Evolutionary conservation across 2,797 vertebrate genomes (phyloP), one percentile per base, ranked within the genome.

Genomic region (Pseudomugil tenellus): DNA sequence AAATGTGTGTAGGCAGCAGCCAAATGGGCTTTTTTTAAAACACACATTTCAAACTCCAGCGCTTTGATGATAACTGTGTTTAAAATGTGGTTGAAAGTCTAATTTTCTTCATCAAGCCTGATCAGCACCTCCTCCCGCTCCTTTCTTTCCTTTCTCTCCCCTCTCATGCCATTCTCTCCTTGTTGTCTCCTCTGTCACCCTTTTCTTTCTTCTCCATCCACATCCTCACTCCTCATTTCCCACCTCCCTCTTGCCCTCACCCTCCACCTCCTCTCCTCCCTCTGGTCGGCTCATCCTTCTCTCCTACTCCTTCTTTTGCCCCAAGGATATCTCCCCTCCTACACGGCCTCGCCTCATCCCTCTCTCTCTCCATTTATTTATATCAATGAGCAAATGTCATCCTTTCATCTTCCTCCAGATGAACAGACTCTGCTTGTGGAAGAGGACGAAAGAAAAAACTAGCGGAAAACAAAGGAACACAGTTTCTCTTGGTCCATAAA

Each of bases 371-470:
- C 85, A 86, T 93, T 89, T 93, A 93, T 93, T 93, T 93, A 93
- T 93, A 93, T 87, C 91, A 90, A 87, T 91, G 90, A 90, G 87
- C 89, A 92, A 90, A 91, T 91, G 89, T 92, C 92, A 89, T 72
- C 79, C 83, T 92, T 93, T 93, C 87, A 92, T 93, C 92, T 92
- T 92, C 92, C 91, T 91, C 90, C 92, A 92, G 85, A 93, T 87
- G 85, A 91, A 87, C 86, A 85, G 74, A 81, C 85, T 84, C 81
- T 71, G 89, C 84, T 83, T 79, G 86, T 89, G 80, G 89, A 89
- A 88, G 84, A 90, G 84, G 80, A 89, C 79, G 79, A 81, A 83
- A 81, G 86, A 86, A 85, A 84, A 76, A 79, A 84, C 10, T 41
- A 88, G 79, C 58, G 7, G 62, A 84, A 77, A 67, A 79, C 63